These are phyloP conservation scores for Podarcis raffonei DNA, from an alignment of 2,113 vertebrate genomes.

Conservation along the genomic window DNA sequence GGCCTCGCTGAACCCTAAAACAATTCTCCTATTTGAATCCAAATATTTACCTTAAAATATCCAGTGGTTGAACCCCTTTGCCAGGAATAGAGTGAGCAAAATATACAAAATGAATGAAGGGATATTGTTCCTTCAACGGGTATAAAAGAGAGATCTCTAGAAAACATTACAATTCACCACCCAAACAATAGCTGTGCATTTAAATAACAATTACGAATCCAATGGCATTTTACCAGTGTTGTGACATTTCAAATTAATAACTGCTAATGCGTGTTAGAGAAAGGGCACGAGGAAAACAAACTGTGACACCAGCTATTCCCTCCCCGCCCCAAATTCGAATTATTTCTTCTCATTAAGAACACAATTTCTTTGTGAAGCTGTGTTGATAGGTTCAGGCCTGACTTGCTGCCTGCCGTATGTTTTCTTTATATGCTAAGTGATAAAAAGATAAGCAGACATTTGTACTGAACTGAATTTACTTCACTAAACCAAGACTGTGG, in stretches of 20 bases:
- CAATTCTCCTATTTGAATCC: background rate
- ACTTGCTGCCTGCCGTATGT: constrained; percentile 10
- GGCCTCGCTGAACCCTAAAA: background rate
- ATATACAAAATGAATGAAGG: background rate
- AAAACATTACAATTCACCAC: background rate
- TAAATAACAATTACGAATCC: constrained; percentile 28
- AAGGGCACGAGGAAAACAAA: constrained; percentile 26
- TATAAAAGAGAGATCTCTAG: background rate
- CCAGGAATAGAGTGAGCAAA: background rate
- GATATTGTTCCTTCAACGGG: background rate
- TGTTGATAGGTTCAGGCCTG: constrained; percentile 5
- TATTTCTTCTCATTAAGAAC: constrained; percentile 22
- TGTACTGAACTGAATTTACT: background rate
- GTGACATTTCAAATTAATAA: background rate
- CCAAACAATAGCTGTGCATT: background rate
- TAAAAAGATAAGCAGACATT: constrained; percentile 9
- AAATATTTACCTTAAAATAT: background rate
- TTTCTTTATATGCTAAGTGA: constrained; percentile 13
- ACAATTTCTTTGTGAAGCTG: background rate
- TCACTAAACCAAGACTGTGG: constrained; percentile 20
- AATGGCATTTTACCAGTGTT: constrained; percentile 5
- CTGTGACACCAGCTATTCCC: background rate
- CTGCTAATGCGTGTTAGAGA: background rate
- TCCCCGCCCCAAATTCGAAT: constrained; percentile 1
- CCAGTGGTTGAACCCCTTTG: background rate